These are phyloP conservation scores for Pterois miles DNA, from an alignment of 2,797 vertebrate genomes.

Conservation along the genomic window DNA sequence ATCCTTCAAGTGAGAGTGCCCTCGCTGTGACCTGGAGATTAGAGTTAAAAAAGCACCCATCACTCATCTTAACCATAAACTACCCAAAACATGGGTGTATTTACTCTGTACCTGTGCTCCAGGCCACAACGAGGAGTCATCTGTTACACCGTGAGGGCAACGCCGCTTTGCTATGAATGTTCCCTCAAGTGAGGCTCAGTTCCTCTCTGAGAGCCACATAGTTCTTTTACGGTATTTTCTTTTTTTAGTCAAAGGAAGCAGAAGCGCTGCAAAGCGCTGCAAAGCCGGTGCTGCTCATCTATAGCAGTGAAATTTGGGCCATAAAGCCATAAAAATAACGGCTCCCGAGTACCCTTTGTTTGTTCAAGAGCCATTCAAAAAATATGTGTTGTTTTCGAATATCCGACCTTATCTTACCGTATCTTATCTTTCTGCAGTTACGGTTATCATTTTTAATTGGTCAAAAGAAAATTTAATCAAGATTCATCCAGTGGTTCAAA, in stretches of 20 bases:
- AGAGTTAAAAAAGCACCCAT: background rate
- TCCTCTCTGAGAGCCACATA: rapidly evolving
- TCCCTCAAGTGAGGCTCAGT: background rate
- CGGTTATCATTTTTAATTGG: background rate
- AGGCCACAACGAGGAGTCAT: background rate
- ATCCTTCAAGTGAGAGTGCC: background rate
- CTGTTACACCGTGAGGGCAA: background rate
- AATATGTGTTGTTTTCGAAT: background rate
- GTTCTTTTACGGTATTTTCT: too few relatives aligned
- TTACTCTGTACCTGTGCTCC: background rate
- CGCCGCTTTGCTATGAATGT: background rate
- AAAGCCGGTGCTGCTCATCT: too few relatives aligned
- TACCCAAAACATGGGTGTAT: background rate
- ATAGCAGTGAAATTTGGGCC: background rate
- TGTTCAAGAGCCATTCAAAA: background rate
- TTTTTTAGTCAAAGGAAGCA: too few relatives aligned
- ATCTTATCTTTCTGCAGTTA: background rate
- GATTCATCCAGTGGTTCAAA: background rate
- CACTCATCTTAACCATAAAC: background rate
- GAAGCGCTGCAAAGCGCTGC: too few relatives aligned
- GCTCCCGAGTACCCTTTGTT: background rate
- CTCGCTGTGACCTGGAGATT: background rate
- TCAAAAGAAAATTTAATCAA: background rate
- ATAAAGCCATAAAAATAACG: background rate
- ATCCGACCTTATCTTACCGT: too few relatives aligned